A percentile compares a stretch with the other conserved stretches of the same genome.
phyloP scores from a whole-genome alignment of 2,113 vertebrate species.

The Dryoscopus gambensis region DNA sequence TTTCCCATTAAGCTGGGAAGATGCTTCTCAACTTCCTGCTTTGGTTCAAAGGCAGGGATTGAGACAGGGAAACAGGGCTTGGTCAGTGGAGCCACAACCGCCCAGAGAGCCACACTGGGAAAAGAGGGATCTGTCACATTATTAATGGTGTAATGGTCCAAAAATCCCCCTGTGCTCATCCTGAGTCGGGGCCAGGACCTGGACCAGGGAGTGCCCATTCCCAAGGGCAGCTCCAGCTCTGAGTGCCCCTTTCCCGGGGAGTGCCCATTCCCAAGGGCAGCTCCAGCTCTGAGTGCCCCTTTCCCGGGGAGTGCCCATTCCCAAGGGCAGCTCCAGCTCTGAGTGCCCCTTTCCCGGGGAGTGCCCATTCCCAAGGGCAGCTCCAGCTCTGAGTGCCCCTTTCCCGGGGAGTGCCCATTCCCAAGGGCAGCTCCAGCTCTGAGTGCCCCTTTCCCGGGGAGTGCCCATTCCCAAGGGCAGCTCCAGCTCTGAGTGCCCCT shows the following conservation, averaged over 20 bases:
- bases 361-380: too few relatives aligned
- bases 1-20: background rate
- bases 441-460: too few relatives aligned
- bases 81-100: background rate
- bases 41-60: background rate
- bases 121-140: background rate
- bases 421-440: too few relatives aligned
- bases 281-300: slow-evolving; percentile 63
- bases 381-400: too few relatives aligned
- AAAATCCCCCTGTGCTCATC: background rate
- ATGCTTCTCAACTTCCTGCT: background rate
- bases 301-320: background rate
- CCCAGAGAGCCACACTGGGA: background rate
- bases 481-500: too few relatives aligned
- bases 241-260: slow-evolving; percentile 71
- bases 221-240: background rate
- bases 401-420: too few relatives aligned
- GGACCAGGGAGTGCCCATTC: background rate
- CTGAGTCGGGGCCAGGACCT: background rate
- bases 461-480: too few relatives aligned
- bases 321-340: too few relatives aligned
- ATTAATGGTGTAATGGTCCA: fast-evolving
- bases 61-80: background rate
- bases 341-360: too few relatives aligned
- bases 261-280: background rate